These are phyloP conservation scores for Cyphomyrus plagiostoma DNA, from an alignment of 2,113 vertebrate species.

Conservation along the genomic window DNA sequence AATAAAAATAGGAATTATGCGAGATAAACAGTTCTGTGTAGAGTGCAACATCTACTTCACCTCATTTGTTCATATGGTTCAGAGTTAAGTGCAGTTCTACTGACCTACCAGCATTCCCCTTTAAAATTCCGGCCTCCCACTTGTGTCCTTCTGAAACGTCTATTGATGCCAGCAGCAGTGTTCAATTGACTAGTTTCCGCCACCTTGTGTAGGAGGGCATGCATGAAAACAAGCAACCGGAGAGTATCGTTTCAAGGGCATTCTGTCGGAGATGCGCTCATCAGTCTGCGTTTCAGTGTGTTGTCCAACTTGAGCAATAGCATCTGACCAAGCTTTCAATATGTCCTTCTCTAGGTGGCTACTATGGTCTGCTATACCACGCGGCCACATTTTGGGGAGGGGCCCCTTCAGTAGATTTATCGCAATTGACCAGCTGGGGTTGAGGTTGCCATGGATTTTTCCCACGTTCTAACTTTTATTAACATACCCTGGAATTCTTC, in stretches of 20 bases:
- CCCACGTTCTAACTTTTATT: neutral
- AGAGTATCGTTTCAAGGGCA: neutral
- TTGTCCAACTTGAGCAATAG: neutral
- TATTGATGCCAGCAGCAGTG: neutral
- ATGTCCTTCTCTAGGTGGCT: neutral
- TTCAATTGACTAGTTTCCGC: neutral
- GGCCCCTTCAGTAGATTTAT: neutral
- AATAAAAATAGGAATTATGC: neutral
- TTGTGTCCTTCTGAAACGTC: constrained; percentile 16
- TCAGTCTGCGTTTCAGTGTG: neutral
- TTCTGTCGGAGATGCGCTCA: neutral
- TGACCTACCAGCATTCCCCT: neutral
- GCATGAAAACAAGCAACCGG: neutral
- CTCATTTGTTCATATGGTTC: neutral
- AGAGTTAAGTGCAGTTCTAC: neutral
- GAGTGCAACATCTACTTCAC: neutral
- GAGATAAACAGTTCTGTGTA: neutral
- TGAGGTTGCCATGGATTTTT: neutral
- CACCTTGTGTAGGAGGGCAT: neutral
- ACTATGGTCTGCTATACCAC: neutral
- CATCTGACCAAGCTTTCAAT: neutral
- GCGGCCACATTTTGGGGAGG: neutral
- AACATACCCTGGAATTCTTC: neutral
- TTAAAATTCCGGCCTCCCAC: neutral
- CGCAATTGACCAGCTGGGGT: neutral